phyloP scores from a whole-genome alignment of 2,113 vertebrate genomes.

The Ramphastos sulfuratus region DNA sequence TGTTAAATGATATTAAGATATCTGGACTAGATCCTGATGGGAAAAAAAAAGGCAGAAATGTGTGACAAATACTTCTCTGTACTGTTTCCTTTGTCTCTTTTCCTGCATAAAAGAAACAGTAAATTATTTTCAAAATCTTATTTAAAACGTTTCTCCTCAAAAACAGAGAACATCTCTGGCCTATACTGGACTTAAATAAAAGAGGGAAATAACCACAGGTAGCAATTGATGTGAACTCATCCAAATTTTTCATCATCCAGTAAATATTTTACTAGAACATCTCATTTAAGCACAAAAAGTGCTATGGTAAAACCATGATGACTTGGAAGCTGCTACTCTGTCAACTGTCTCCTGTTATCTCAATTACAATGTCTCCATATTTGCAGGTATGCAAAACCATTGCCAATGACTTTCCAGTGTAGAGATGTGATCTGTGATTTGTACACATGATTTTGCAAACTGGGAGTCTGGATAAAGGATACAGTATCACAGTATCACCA shows the following conservation, averaged over 20 bases:
- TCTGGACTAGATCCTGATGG: constrained; percentile 12
- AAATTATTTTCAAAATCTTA: constrained; percentile 21
- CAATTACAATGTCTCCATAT: background rate
- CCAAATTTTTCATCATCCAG: background rate
- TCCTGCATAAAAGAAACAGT: constrained; percentile 13
- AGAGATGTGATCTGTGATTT: background rate
- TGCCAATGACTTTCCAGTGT: background rate
- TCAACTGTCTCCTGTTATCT: background rate
- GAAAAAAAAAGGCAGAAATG: background rate
- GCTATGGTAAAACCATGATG: background rate
- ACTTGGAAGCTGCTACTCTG: background rate
- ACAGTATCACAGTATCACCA: too few relatives aligned
- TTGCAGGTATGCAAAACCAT: background rate
- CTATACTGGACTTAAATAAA: background rate
- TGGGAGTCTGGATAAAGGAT: background rate
- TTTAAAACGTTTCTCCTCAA: background rate
- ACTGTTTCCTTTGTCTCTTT: background rate
- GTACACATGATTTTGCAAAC: background rate
- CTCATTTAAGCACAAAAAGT: background rate
- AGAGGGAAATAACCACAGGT: background rate
- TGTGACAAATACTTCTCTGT: background rate
- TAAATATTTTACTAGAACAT: background rate
- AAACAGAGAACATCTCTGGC: background rate
- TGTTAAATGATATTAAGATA: constrained; percentile 17
- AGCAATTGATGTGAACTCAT: background rate